Base-by-base conservation (phyloP, 2,888 invertebrate species). In the Polyommatus iphigenia region DNA sequence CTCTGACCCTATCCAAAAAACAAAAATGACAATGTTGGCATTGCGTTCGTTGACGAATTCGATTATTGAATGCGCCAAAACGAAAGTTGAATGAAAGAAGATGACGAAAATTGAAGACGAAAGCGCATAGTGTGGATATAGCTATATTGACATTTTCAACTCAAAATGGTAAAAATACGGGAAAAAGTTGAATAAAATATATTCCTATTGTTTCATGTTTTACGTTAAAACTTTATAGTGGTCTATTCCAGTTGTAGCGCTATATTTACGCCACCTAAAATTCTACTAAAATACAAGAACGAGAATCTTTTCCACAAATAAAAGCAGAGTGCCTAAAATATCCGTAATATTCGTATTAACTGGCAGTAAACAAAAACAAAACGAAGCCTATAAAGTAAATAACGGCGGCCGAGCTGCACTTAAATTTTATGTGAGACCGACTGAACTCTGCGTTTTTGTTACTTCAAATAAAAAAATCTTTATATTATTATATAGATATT, bases 361-460 rank as follows among this genome's bases (percentile, higher is more conserved):
- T 72, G 77, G 77, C 72, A 57, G 72, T 79, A 77, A 78, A 77
- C 78, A 77, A 78, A 81, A 78, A 79, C 67, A 78, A 80, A 78
- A 80, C 78, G 78, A 80, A 78, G 79, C 71, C 79, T 77, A 81
- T 81, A 81, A 82, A 80, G 79, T 79, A 81, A 79, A 81, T 81
- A 81, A 77, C 78, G 81, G 57, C 76, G 79, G 72, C 78, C 78
- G 78, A 80, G 18, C 62, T 73, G 72, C 78, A 78, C 79, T 80
- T 79, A 81, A 82, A 81, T 79, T 81, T 76, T 79, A 81, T 81
- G 80, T 81, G 77, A 81, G 78, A 78, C 50, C 80, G 77, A 80
- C 78, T 80, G 79, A 80, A 72, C 77, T 76, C 59, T 73, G 71
- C 76, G 72, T 76, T 77, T 54, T 29, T 72, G 71, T 72, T 77